phyloP scores from a whole-genome alignment of 2,113 vertebrate species.

The Thermophis baileyi region DNA sequence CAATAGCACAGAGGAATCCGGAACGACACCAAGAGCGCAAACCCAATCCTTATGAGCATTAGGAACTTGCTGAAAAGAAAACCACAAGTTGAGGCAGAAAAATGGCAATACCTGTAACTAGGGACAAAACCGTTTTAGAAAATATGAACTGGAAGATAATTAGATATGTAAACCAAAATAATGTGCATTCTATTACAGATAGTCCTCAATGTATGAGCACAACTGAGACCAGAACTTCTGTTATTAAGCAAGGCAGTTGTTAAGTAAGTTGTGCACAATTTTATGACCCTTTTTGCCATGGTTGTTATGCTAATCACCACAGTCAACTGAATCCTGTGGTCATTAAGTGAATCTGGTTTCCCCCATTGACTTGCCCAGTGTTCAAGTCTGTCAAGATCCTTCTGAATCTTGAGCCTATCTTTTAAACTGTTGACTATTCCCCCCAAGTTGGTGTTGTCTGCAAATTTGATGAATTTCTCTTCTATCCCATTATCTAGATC shows the following conservation, averaged over 20 bases:
- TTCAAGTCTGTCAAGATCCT: not conserved
- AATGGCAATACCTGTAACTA: not conserved
- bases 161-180: not conserved
- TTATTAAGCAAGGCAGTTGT: not conserved
- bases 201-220: not conserved
- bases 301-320: not conserved
- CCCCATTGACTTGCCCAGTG: not conserved
- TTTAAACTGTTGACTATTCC: not conserved
- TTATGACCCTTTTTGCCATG: not conserved
- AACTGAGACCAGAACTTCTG: not conserved
- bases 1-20: constrained; percentile 76
- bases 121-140: not conserved
- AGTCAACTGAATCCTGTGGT: not conserved
- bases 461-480: not conserved
- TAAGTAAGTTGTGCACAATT: not conserved
- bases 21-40: constrained; percentile 83
- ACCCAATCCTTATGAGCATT: constrained; percentile 88
- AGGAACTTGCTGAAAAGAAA: constrained; percentile 80
- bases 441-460: not conserved
- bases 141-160: not conserved
- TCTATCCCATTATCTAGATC: not conserved
- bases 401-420: not conserved
- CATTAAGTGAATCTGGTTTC: not conserved
- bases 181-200: not conserved
- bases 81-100: not conserved